A percentile compares a stretch with the other conserved stretches of the same genome.
Evolutionary conservation across 2,113 vertebrate species (phyloP).

Genomic region (Cyanoliseus patagonus): DNA sequence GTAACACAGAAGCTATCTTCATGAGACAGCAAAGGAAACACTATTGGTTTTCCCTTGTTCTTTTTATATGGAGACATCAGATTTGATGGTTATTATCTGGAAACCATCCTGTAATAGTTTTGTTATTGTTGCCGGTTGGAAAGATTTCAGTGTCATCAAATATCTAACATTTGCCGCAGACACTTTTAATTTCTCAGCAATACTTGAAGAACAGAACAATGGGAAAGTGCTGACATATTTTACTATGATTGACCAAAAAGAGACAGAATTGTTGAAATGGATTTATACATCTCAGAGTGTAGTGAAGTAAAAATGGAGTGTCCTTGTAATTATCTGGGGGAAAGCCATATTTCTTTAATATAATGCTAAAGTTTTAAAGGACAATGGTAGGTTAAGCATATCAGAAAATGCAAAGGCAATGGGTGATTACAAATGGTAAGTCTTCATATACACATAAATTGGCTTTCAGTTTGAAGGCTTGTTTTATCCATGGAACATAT

Average conservation of each 20-base stretch:
- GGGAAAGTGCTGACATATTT: not conserved
- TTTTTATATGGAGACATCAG: not conserved
- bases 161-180: not conserved
- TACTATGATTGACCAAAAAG: not conserved
- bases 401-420: not conserved
- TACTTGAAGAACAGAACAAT: not conserved
- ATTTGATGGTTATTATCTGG: not conserved
- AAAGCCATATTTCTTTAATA: not conserved
- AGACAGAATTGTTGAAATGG: not conserved
- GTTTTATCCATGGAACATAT: not conserved
- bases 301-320: not conserved
- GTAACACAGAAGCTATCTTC: not conserved
- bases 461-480: not conserved
- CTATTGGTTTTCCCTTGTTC: not conserved
- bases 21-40: not conserved
- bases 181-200: not conserved
- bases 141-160: not conserved
- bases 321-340: not conserved
- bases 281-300: not conserved
- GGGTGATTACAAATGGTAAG: not conserved
- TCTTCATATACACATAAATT: not conserved
- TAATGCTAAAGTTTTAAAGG: not conserved
- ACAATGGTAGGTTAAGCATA: not conserved
- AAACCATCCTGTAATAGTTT: not conserved
- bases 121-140: not conserved